Conservation (phyloP, 2,797 vertebrate species). For the Ibycter americanus region DNA sequence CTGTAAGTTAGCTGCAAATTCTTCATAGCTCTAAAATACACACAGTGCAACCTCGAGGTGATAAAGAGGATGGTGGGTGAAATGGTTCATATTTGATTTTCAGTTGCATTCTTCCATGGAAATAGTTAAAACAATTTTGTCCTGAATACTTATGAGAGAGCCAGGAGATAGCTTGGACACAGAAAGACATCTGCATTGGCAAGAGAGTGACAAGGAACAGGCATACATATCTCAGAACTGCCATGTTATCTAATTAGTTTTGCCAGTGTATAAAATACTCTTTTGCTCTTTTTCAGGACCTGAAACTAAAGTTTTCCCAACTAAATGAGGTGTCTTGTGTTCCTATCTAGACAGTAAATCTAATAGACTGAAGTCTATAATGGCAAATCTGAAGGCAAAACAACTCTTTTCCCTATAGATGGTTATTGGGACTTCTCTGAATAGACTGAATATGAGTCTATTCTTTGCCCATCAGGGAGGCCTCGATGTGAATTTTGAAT, state of each 20-base stretch:
- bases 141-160: background rate
- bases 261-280: background rate
- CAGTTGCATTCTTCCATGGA: background rate
- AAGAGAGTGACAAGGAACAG: background rate
- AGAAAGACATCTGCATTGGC: background rate
- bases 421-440: background rate
- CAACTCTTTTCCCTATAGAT: background rate
- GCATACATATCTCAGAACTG: background rate
- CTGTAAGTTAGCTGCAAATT: background rate
- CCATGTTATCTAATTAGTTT: background rate
- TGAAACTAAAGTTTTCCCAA: background rate
- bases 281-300: background rate
- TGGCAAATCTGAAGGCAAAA: background rate
- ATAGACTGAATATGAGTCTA: background rate
- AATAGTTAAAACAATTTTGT: background rate
- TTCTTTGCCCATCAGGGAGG: background rate
- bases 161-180: background rate
- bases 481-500: background rate
- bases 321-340: background rate
- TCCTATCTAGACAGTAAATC: background rate
- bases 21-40: background rate
- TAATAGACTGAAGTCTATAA: background rate
- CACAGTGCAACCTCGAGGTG: background rate
- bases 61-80: background rate
- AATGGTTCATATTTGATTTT: background rate